phyloP scores from a whole-genome alignment of 2,113 vertebrate genomes.

The Strigops habroptila region DNA sequence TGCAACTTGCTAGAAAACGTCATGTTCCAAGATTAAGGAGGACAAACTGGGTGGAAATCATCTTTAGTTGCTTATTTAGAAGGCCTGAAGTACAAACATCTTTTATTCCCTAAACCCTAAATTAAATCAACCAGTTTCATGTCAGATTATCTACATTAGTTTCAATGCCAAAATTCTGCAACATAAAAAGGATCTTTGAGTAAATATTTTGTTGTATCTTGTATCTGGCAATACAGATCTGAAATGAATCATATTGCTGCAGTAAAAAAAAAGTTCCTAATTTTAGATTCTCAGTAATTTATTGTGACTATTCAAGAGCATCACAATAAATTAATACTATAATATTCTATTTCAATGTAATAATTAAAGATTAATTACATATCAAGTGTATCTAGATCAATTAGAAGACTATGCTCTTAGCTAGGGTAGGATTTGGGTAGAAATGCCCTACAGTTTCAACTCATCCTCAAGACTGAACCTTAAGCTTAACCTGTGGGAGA shows the following conservation, averaged over 20 bases:
- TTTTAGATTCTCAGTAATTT: neutral
- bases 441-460: neutral
- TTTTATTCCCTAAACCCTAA: neutral
- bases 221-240: neutral
- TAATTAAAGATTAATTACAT: neutral
- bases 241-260: neutral
- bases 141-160: neutral
- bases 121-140: neutral
- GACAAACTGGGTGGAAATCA: neutral
- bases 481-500: neutral
- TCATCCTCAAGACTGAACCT: neutral
- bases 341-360: neutral
- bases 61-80: neutral
- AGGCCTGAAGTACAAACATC: neutral
- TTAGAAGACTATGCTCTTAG: neutral
- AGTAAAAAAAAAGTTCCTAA: neutral
- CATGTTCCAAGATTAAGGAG: neutral
- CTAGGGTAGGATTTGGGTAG: neutral
- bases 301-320: neutral
- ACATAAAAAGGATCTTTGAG: neutral
- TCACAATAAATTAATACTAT: neutral
- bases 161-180: neutral
- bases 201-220: neutral
- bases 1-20: neutral
- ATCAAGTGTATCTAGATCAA: neutral